Conservation (phyloP, 2,113 vertebrate species). For the Acinonyx jubatus region DNA sequence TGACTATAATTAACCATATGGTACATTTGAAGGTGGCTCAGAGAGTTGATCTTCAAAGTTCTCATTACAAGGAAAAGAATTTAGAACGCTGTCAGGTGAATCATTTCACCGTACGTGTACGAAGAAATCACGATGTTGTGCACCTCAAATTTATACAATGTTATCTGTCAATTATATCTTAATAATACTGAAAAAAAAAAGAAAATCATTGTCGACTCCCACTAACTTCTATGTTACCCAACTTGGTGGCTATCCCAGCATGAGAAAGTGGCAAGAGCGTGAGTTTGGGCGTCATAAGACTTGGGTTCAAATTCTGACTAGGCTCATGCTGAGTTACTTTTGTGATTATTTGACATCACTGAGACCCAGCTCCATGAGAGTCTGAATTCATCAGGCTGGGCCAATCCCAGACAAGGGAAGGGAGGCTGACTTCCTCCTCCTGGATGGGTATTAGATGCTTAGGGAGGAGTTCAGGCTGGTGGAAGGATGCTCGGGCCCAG, state of each 20-base stretch:
- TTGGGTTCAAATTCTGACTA: slow-evolving; percentile 4
- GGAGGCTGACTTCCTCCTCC: background rate
- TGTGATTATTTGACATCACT: background rate
- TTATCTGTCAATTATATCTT: background rate
- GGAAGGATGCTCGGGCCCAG: background rate
- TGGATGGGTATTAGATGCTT: background rate
- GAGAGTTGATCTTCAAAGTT: background rate
- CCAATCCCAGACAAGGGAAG: background rate
- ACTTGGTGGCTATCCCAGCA: background rate
- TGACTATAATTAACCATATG: background rate
- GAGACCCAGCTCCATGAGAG: background rate
- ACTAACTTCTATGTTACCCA: background rate
- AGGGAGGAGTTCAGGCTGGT: background rate
- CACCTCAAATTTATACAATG: background rate
- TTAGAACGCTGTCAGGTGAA: background rate
- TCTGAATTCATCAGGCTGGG: background rate
- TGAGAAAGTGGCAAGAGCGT: background rate
- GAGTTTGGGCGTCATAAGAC: background rate
- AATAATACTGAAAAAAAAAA: background rate
- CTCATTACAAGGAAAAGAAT: background rate
- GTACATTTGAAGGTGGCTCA: background rate
- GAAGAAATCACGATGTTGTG: background rate
- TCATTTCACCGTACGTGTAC: background rate
- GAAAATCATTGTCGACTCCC: background rate
- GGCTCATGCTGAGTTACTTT: background rate